Base-by-base conservation (phyloP, 2,888 invertebrate species). In the Lymantria monacha region DNA sequence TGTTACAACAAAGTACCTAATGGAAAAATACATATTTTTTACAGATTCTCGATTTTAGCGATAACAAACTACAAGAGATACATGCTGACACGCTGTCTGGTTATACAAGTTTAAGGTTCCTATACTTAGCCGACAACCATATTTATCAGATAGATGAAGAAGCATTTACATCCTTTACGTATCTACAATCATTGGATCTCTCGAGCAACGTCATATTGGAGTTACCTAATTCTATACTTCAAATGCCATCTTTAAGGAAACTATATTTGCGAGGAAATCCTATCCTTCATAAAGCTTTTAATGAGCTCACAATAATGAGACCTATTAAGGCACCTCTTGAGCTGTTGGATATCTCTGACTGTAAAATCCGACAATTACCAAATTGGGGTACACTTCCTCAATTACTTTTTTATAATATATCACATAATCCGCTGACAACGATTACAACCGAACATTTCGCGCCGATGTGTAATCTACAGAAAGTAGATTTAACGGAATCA, bases 361-460 rank as follows among this genome's bases (percentile, higher is more conserved):
- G 94, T 67, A 87, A 89, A 48, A 79, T 95, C 36, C 82, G 80
- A 12, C 82, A 86, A 50, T 75, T 95, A 40, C 95, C 95, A 0
- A 78, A 92, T 63, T 86, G 95, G 73, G 94, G 94, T 1, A 78
- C 86, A 31, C 67, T 94, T 13, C 93, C 95, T 11, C 91, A 92
- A 44, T 71, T 95, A 36, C 69, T 79, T 49, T 82, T 92, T 45
- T 91, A 95, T 51, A 95, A 95, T 69, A 90, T 94, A 41, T 95
- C 95, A 0, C 72, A 82, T 44, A 95, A 95, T 73, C 82, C 85
- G 0, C 81, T 95, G 44, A 69, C 50, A 0, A 66, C 69, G 1
- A 62, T 94, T 0, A 83, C 81, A 5, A 84, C 93, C 5, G 79
- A 87, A 30, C 92, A 93, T 48, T 87, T 95, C 59, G 93, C 94